A percentile compares a stretch with the other conserved stretches of the same genome.
Evolutionary conservation across 2,888 invertebrate genomes (phyloP).

Genomic region (Eudemis profundana): DNA sequence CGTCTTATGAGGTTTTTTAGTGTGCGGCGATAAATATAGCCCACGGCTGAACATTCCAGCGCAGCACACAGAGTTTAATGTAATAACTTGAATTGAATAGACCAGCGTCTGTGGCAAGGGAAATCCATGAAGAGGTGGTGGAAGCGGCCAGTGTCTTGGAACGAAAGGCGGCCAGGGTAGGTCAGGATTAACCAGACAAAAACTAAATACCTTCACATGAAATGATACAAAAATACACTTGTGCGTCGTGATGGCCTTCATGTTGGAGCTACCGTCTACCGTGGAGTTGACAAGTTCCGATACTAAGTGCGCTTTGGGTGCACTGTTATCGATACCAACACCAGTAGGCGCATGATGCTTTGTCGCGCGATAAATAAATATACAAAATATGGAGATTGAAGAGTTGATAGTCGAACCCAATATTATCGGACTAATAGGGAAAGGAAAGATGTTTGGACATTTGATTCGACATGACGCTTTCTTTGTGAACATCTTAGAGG

Average conservation of each 20-base stretch:
- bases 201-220: constrained; percentile 1
- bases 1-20: constrained; percentile 43
- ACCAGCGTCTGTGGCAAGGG: too few relatives aligned
- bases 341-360: background rate
- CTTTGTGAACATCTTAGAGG: too few relatives aligned
- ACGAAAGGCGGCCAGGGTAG: background rate
- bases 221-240: background rate
- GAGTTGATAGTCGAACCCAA: background rate
- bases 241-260: background rate
- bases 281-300: background rate
- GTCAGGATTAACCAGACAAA: background rate
- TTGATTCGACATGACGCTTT: too few relatives aligned
- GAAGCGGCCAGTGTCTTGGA: background rate
- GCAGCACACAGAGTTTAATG: constrained; percentile 21
- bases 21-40: constrained; percentile 39
- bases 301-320: background rate
- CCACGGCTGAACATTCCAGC: constrained; percentile 27
- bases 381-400: background rate
- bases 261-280: background rate
- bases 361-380: too few relatives aligned
- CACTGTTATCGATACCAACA: background rate
- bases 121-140: background rate
- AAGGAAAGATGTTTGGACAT: too few relatives aligned
- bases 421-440: background rate
- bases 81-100: background rate